Percentiles rank a stretch among this genome's conserved stretches.
Evolutionary conservation across 2,113 vertebrate species (phyloP).

Genomic region (Oceanodroma tethys): DNA sequence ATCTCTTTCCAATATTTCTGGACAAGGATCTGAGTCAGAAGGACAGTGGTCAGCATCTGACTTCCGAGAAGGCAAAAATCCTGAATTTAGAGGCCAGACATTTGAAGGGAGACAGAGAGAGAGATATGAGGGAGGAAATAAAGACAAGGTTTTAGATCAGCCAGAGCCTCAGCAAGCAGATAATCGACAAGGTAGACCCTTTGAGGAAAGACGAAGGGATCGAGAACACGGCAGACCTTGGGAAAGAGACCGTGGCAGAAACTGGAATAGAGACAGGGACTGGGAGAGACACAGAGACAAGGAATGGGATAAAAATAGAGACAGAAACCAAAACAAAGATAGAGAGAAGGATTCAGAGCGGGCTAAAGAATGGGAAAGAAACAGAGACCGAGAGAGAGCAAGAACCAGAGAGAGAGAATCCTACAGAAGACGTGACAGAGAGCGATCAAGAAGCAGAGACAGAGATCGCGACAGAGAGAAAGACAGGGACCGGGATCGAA

Average conservation of each 20-base stretch:
- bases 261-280: conserved; percentile 77
- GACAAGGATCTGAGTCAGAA: conserved; percentile 71
- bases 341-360: conserved; percentile 68
- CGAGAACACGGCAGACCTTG: conserved; percentile 71
- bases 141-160: conserved; percentile 74
- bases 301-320: conserved; percentile 63
- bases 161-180: conserved; percentile 70
- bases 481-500: conserved; percentile 66
- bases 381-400: conserved; percentile 52
- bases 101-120: conserved; percentile 79
- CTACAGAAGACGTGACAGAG: conserved; percentile 62
- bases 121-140: conserved; percentile 82
- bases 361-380: conserved; percentile 50
- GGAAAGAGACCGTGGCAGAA: conserved; percentile 75
- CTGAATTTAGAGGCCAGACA: conserved; percentile 69
- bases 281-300: conserved; percentile 74
- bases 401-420: conserved; percentile 39
- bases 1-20: conserved; percentile 37
- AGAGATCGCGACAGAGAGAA: conserved; percentile 58
- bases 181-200: conserved; percentile 75
- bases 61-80: conserved; percentile 79
- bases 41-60: conserved; percentile 82
- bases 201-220: conserved; percentile 85
- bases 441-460: conserved; percentile 58
- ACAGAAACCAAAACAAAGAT: conserved; percentile 64